A percentile compares a stretch with the other conserved stretches of the same genome.
phyloP scores from a whole-genome alignment of 2,888 invertebrate genomes.

The Vanessa cardui region DNA sequence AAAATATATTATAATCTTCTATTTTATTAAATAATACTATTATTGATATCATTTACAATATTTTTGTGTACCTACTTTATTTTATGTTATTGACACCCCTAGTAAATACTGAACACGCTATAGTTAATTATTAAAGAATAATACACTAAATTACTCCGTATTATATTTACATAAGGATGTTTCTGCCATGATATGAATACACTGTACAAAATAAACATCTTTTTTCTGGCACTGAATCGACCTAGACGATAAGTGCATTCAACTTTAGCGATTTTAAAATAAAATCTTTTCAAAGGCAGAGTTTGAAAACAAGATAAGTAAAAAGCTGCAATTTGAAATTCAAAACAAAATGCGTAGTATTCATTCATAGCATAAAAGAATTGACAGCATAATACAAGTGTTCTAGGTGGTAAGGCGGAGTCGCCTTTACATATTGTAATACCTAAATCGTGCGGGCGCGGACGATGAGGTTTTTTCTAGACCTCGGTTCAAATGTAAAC shows the following conservation, averaged over 20 bases:
- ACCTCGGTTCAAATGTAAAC: conserved; percentile 25
- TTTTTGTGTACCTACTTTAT: neutral
- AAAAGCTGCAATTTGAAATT: conserved; percentile 1
- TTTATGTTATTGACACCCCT: neutral
- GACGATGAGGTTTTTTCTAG: conserved; percentile 30
- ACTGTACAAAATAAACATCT: neutral
- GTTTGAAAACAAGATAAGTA: neutral
- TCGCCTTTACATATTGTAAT: conserved; percentile 16
- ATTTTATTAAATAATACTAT: neutral
- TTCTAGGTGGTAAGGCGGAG: conserved; percentile 6
- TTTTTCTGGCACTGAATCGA: neutral
- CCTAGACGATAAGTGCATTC: neutral
- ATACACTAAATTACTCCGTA: neutral
- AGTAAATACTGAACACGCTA: conserved; percentile 10
- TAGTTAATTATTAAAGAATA: neutral
- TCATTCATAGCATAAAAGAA: conserved; percentile 9
- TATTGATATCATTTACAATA: neutral
- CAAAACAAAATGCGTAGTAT: conserved; percentile 12
- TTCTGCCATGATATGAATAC: neutral
- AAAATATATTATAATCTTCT: neutral
- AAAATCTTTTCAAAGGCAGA: conserved; percentile 2
- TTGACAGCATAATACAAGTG: conserved; percentile 19
- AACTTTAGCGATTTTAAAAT: neutral
- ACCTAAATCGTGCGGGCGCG: conserved; percentile 12
- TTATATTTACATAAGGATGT: neutral